Evolutionary conservation across 2,797 vertebrate species (phyloP).

Genomic region (Sparidentex hasta): DNA sequence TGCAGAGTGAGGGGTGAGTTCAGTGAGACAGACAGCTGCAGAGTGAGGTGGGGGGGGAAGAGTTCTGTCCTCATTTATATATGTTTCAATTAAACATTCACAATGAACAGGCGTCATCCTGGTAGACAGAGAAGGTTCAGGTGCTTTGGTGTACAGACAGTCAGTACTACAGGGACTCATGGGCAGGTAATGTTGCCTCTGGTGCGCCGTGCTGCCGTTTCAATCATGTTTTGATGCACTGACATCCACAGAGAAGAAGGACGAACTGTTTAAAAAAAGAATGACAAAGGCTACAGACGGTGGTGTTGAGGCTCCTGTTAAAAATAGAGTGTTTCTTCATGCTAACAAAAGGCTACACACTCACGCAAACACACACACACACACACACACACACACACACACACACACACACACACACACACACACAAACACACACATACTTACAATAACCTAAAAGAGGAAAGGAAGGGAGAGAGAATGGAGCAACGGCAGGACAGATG

Average conservation of each 20-base stretch:
- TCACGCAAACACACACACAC: slow-evolving; percentile 16
- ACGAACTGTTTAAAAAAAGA: background rate
- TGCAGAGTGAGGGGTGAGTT: slow-evolving; percentile 41
- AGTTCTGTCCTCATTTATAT: background rate
- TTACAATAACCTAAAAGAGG: slow-evolving; percentile 78
- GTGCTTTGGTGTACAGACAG: slow-evolving; percentile 45
- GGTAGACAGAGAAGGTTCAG: slow-evolving; percentile 22
- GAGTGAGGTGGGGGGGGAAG: slow-evolving; percentile 21
- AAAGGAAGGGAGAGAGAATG: slow-evolving; percentile 56
- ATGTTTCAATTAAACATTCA: slow-evolving; percentile 16
- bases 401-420: slow-evolving; percentile 8
- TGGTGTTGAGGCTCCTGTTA: slow-evolving; percentile 26
- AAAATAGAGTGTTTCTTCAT: slow-evolving; percentile 54
- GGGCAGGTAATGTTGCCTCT: slow-evolving; percentile 28
- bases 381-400: slow-evolving; percentile 61
- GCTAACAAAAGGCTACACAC: slow-evolving; percentile 54
- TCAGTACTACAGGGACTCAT: slow-evolving; percentile 24
- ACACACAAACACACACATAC: slow-evolving; percentile 60
- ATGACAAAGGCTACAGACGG: slow-evolving; percentile 28
- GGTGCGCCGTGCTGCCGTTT: slow-evolving; percentile 54
- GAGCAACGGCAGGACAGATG: slow-evolving; percentile 60
- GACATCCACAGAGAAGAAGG: slow-evolving; percentile 21
- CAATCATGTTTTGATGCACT: slow-evolving; percentile 43
- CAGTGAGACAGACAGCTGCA: slow-evolving; percentile 33
- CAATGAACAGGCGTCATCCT: slow-evolving; percentile 28